Conservation (phyloP, 2,113 vertebrate species). For the Engystomops pustulosus region DNA sequence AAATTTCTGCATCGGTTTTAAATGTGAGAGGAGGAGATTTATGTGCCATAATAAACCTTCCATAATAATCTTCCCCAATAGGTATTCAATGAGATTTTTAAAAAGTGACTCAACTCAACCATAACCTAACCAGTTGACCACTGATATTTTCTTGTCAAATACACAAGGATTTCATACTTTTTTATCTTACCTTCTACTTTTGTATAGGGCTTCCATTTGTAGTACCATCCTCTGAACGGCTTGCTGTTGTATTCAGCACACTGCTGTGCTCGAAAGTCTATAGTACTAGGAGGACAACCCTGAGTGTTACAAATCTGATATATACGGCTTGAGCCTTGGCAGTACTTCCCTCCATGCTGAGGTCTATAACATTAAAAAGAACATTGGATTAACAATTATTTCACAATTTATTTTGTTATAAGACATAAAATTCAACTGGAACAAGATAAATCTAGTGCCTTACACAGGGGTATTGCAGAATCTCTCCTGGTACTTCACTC, state of each 20-base stretch:
- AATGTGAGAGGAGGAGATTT: too few relatives aligned
- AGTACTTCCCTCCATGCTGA: slow-evolving; percentile 92
- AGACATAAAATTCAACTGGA: background rate
- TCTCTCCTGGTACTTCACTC: slow-evolving; percentile 87
- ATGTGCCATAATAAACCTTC: too few relatives aligned
- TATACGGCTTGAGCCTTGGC: slow-evolving; percentile 82
- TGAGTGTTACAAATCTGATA: slow-evolving; percentile 88
- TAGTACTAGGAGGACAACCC: slow-evolving; percentile 73
- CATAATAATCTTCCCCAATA: too few relatives aligned
- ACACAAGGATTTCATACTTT: background rate
- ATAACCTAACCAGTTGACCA: too few relatives aligned
- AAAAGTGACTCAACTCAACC: too few relatives aligned
- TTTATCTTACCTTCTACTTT: slow-evolving; percentile 88
- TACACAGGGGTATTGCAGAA: slow-evolving; percentile 95
- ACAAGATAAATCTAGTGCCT: slow-evolving; percentile 44
- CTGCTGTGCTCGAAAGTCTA: slow-evolving; percentile 92
- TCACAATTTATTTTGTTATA: too few relatives aligned
- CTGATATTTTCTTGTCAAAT: background rate
- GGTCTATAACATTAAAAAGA: slow-evolving; percentile 78
- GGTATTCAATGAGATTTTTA: too few relatives aligned
- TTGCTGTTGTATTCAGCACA: slow-evolving; percentile 97
- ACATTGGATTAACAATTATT: background rate
- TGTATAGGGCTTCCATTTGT: slow-evolving; percentile 98
- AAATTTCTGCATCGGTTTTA: too few relatives aligned
- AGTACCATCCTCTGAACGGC: slow-evolving; percentile 97